phyloP scores from a whole-genome alignment of 1,140 invertebrate genomes.

The Schmidtea mediterranea region DNA sequence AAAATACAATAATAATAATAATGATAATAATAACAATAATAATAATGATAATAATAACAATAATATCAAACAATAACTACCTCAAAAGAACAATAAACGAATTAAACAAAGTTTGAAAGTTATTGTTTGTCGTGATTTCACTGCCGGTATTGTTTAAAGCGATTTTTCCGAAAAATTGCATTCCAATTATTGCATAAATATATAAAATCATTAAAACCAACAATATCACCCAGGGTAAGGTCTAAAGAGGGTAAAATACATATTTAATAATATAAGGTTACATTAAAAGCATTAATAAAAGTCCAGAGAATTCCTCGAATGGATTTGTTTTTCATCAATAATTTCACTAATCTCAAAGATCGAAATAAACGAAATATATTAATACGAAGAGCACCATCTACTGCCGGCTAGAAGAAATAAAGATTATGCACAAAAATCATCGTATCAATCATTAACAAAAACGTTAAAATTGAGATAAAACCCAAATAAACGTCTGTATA shows the following conservation, averaged over 20 bases:
- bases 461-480: too few relatives aligned
- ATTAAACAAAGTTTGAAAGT: constrained; percentile 93
- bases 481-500: too few relatives aligned
- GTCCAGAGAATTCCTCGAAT: constrained; percentile 98
- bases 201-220: constrained; percentile 99
- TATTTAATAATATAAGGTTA: neutral
- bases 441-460: too few relatives aligned
- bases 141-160: constrained; percentile 43
- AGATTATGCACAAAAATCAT: too few relatives aligned
- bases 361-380: constrained; percentile 92
- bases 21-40: too few relatives aligned
- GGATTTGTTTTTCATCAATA: constrained; percentile 91
- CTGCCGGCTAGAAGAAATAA: too few relatives aligned
- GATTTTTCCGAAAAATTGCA: constrained; percentile 80
- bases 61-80: too few relatives aligned
- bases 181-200: constrained; percentile 99
- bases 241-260: constrained; percentile 1
- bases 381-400: too few relatives aligned
- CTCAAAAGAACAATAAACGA: constrained; percentile 93
- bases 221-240: constrained; percentile 96
- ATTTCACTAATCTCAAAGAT: constrained; percentile 88
- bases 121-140: constrained; percentile 90
- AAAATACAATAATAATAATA: too few relatives aligned
- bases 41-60: too few relatives aligned
- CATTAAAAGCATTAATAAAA: constrained; percentile 99